A percentile compares a stretch with the other conserved stretches of the same genome.
Evolutionary conservation across 2,797 vertebrate species (phyloP).

Genomic region (Diglossa cyanea): DNA sequence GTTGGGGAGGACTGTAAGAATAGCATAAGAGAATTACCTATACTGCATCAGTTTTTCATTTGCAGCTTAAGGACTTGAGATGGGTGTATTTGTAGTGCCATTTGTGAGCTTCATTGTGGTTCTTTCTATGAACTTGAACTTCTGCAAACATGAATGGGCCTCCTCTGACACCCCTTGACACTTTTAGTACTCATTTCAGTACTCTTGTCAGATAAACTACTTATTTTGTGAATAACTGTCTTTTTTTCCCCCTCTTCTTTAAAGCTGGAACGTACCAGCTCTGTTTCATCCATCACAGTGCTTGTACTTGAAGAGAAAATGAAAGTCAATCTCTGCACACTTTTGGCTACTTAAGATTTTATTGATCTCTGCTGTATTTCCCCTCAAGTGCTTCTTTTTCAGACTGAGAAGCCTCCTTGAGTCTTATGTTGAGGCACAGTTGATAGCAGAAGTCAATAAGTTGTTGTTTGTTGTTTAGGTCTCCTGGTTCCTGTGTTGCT

Average conservation of each 20-base stretch:
- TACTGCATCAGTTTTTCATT: background rate
- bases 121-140: background rate
- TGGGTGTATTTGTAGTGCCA: background rate
- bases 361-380: background rate
- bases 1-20: background rate
- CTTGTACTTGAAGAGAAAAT: background rate
- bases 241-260: background rate
- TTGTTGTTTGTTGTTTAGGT: background rate
- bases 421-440: background rate
- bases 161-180: background rate
- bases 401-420: background rate
- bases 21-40: background rate
- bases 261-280: background rate
- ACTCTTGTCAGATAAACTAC: background rate
- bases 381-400: background rate
- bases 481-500: background rate
- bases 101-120: background rate
- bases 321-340: background rate
- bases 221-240: background rate
- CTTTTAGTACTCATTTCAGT: background rate
- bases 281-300: background rate
- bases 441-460: background rate
- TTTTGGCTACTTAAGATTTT: background rate
- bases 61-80: background rate
- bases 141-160: background rate